A percentile compares a stretch with the other conserved stretches of the same genome.
Evolutionary conservation across 2,113 vertebrate genomes (phyloP).

Genomic region (Periophthalmodon schlosseri): DNA sequence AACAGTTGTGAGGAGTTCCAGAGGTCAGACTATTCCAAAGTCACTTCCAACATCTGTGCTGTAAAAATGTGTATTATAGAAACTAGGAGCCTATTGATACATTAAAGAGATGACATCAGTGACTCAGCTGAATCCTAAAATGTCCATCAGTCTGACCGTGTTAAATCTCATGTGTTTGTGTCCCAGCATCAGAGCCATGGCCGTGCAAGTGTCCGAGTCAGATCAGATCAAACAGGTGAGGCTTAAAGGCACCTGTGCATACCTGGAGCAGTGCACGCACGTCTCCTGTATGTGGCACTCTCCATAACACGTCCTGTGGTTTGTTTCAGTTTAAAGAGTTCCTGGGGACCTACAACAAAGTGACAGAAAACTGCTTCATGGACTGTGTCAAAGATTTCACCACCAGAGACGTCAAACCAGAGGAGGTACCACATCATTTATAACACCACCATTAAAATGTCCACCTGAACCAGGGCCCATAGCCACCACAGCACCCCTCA

Average conservation of each 20-base stretch:
- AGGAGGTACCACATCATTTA: constrained; percentile 82
- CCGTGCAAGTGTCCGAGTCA: no score
- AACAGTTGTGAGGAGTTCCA: no score
- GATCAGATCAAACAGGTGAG: not conserved
- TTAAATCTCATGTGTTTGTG: no score
- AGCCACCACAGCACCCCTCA: no score
- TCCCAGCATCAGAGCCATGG: not conserved
- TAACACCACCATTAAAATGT: no score
- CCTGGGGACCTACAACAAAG: constrained; percentile 96
- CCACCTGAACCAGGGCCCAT: not conserved
- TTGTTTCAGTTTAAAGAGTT: constrained; percentile 92
- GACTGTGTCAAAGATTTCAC: constrained; percentile 98
- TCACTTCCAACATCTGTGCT: no score
- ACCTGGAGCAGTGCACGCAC: no score
- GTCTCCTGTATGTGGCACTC: not conserved
- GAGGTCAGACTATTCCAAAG: no score
- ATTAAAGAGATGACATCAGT: no score
- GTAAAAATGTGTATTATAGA: no score
- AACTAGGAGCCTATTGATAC: no score
- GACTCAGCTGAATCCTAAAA: not conserved
- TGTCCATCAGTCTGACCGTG: no score
- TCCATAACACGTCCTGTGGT: not conserved
- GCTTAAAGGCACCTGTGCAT: not conserved
- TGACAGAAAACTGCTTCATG: constrained; percentile 97
- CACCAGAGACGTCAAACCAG: constrained; percentile 88